Base-by-base conservation (phyloP, 30 jellyfish, hydroid and myxozoan species). In the Phacellophora camtschatica region DNA sequence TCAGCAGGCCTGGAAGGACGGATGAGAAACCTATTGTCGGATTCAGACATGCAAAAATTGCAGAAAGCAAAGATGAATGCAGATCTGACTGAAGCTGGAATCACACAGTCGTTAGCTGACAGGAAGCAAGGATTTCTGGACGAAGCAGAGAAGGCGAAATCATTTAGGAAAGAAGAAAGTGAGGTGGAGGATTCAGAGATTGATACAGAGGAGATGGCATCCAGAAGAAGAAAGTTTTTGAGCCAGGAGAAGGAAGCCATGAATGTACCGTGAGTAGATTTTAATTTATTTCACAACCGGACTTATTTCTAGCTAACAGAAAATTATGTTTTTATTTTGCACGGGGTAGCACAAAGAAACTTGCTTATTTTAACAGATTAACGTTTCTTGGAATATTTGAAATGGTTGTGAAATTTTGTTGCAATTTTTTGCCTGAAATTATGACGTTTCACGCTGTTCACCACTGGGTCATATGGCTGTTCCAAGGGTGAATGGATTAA, bases 201-300 rank as follows among this genome's bases (percentile, higher is more conserved):
- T 31, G 95, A 92, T 51, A 62, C 68, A 10, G 77, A 56, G 4
- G 98, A 92, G 58, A 84, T 92, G 37, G 76, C 96, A 0, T 69
- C 95, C 31, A 69, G 98, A 32, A 69, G 98, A 37, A 68, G 72
- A 35, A 57, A 79, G 39, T 92, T 92, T 59, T 45, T 84, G 45
- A 75, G 81, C 19, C 83, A 92, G 33, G 98, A 92, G 29, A 57
- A 32, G 36, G 76, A 92, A 45, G 88, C 96, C 8, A 58, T 54
- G 42, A 18, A 11, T 48, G 85, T 20, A 1, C 50, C 41, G 69
- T 76, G 69, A 16, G 84, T 19, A 1, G 64, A 31, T 0, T 65
- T 29, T 29, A 27, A 19, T 11, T 43, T 32, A 16, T 57, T 63
- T 34, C 64, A 3, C 16, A 15, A 3, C 16, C 64, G 2, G 4